Base-by-base conservation (phyloP, 2,797 vertebrate species). In the Myiotriccus ornatus region DNA sequence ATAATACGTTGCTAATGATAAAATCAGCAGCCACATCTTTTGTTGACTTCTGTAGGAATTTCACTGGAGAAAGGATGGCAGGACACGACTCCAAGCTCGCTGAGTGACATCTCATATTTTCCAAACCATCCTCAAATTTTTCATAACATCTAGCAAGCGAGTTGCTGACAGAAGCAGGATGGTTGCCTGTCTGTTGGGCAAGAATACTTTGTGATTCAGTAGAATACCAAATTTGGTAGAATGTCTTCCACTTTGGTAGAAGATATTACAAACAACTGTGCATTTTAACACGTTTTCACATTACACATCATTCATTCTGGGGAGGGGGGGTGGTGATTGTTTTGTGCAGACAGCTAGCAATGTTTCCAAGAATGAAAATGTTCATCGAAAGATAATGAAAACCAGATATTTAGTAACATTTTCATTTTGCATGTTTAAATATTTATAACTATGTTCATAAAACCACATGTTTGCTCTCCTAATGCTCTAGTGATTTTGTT, bases 391-490 rank as follows among this genome's bases (percentile, higher is more conserved):
- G 91, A 97, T 97, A 97, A 97, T 97, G 90, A 97, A 98, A 96
- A 96, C 77, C 95, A 96, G 94, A 91, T 95, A 97, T 97, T 97
- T 98, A 97, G 98, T 93, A 98, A 98, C 97, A 95, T 97, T 98
- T 98, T 97, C 97, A 98, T 97, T 97, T 97, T 97, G 91, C 84
- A 70, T 97, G 95, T 97, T 98, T 98, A 98, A 98, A 98, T 98
- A 98, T 98, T 98, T 96, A 98, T 97, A 96, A 94, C 91, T 91
- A 86, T 96, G 96, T 96, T 96, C 95, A 97, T 97, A 97, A 98
- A 96, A 96, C 92, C 95, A 96, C 89, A 97, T 93, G 96, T 95
- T 97, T 97, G 91, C 94, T 95, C 95, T 96, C 93, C 94, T 92
- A 94, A 96, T 89, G 89, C 94, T 93, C 79, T 59, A 93, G 92